Percentiles rank a stretch among this genome's conserved stretches.
Conservation (phyloP, 1,140 invertebrate species). For the Goniozus legneri region DNA sequence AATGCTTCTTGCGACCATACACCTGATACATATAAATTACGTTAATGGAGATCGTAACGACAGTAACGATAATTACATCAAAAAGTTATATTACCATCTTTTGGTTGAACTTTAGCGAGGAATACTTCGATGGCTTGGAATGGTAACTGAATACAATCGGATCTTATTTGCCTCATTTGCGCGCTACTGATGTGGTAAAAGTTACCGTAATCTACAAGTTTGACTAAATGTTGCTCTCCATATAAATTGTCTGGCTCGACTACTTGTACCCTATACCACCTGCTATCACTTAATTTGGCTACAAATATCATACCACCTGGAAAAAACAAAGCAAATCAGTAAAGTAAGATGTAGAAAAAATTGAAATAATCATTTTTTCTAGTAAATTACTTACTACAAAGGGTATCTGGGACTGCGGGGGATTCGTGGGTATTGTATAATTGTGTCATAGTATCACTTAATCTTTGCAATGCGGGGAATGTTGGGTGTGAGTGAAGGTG, state of each 20-base stretch:
- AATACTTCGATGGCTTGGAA: slow-evolving; percentile 95
- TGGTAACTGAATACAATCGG: slow-evolving; percentile 87
- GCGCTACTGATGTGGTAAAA: slow-evolving; percentile 74
- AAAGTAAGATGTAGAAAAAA: slow-evolving; percentile 10
- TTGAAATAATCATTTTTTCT: slow-evolving; percentile 2
- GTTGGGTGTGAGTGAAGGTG: slow-evolving; percentile 92
- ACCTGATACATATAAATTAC: slow-evolving; percentile 17
- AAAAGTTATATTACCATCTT: slow-evolving; percentile 61
- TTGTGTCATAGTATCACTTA: slow-evolving; percentile 72
- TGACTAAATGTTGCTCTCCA: slow-evolving; percentile 72
- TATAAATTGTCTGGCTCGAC: slow-evolving; percentile 70
- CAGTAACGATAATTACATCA: not conserved
- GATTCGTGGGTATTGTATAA: slow-evolving; percentile 64
- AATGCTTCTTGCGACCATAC: slow-evolving; percentile 75
- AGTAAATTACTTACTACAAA: slow-evolving; percentile 56
- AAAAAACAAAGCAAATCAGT: slow-evolving; percentile 42
- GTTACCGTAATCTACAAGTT: slow-evolving; percentile 92
- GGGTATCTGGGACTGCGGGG: slow-evolving; percentile 63
- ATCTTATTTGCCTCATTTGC: slow-evolving; percentile 81
- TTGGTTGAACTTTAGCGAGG: slow-evolving; percentile 82
- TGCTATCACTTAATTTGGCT: slow-evolving; percentile 71
- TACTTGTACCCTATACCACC: slow-evolving; percentile 88
- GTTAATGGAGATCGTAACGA: not conserved
- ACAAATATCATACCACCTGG: slow-evolving; percentile 84
- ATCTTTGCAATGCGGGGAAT: slow-evolving; percentile 72